These are phyloP conservation scores for Muscina levida DNA, from an alignment of 2,888 invertebrate species.

Conservation along the genomic window DNA sequence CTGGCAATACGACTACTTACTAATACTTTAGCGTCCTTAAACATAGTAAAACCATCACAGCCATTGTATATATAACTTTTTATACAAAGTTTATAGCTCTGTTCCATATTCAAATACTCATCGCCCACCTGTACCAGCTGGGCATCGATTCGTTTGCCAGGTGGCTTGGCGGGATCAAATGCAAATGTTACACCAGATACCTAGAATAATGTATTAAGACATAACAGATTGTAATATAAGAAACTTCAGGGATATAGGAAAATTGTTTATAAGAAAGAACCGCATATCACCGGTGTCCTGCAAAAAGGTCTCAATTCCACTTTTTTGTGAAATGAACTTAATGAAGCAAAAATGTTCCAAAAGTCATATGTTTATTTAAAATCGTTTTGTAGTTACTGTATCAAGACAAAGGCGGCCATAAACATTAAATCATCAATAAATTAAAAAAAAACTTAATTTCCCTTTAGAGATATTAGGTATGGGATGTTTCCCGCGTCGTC, in stretches of 20 bases:
- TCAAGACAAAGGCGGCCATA: no score
- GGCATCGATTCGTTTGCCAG: conserved; percentile 86
- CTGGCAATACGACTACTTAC: conserved; percentile 80
- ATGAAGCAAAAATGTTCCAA: no score
- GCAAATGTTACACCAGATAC: conserved; percentile 88
- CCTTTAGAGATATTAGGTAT: no score
- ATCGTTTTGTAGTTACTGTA: no score
- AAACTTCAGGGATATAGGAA: no score
- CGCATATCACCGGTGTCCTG: no score
- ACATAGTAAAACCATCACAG: conserved; percentile 90
- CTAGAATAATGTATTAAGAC: conserved; percentile 76
- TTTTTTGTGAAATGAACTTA: no score
- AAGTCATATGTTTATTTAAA: no score
- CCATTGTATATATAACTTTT: conserved; percentile 91
- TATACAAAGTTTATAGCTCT: conserved; percentile 88
- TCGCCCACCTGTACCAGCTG: conserved; percentile 91
- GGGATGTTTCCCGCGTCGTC: no score
- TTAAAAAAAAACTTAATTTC: background rate
- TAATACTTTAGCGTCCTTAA: conserved; percentile 87
- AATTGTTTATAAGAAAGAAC: no score
- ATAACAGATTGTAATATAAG: background rate
- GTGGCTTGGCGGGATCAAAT: conserved; percentile 86
- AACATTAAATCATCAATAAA: no score
- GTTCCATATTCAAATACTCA: conserved; percentile 87
- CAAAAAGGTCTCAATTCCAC: no score